Conservation (phyloP, 2,888 invertebrate species). For the Proisotoma minuta region DNA sequence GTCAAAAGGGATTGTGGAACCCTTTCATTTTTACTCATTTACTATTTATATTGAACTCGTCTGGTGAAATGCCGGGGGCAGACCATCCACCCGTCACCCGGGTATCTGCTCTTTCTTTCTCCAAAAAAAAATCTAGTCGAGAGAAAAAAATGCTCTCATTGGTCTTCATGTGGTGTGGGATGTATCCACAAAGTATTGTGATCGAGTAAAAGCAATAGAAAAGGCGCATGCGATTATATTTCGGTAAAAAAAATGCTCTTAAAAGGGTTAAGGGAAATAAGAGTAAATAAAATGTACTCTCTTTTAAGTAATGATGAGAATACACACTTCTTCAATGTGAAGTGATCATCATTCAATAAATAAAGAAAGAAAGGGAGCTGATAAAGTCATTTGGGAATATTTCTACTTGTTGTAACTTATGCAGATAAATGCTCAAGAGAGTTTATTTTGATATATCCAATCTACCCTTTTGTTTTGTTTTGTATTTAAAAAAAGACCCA, state of each 20-base stretch:
- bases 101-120: too few relatives aligned
- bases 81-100: neutral
- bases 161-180: conserved; percentile 35
- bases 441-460: too few relatives aligned
- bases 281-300: too few relatives aligned
- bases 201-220: conserved; percentile 2
- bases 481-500: too few relatives aligned
- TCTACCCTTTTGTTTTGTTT: too few relatives aligned
- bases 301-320: too few relatives aligned
- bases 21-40: conserved; percentile 6
- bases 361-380: too few relatives aligned
- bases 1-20: neutral
- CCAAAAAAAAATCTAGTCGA: conserved; percentile 24
- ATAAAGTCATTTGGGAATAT: too few relatives aligned
- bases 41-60: conserved; percentile 13
- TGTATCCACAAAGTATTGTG: conserved; percentile 33
- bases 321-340: too few relatives aligned
- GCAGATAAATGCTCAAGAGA: too few relatives aligned
- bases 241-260: conserved; percentile 15
- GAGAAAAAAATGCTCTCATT: conserved; percentile 26
- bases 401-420: too few relatives aligned
- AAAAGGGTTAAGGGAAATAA: conserved; percentile 23
- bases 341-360: too few relatives aligned
- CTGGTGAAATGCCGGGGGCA: neutral
- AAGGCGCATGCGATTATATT: conserved; percentile 12